phyloP scores from a whole-genome alignment of 2,888 invertebrate genomes.

The Pseudococcus viburni region DNA sequence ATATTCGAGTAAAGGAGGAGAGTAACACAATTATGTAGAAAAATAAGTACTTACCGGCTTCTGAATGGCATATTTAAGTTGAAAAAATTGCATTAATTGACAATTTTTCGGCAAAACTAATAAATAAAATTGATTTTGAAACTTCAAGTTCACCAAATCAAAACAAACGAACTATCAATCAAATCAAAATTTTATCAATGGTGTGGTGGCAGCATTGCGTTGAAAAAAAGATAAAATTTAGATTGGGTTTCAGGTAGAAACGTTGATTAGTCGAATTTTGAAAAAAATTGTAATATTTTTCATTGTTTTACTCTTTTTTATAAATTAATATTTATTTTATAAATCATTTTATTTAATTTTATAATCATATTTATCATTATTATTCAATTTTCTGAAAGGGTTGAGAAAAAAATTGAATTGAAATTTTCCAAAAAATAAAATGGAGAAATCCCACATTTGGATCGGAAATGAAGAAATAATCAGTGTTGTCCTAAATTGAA shows the following conservation, averaged over 20 bases:
- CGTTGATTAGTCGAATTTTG: background rate
- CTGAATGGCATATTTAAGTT: conserved; percentile 62
- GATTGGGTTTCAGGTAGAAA: background rate
- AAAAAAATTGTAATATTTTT: background rate
- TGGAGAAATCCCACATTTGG: background rate
- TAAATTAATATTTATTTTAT: background rate
- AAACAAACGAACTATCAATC: conserved; percentile 16
- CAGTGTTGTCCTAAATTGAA: background rate
- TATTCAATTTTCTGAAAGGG: background rate
- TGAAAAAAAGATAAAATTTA: background rate
- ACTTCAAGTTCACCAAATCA: conserved; percentile 16
- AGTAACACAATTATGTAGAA: background rate
- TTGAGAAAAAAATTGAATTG: background rate
- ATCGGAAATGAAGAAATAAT: background rate
- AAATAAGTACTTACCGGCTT: conserved; percentile 56
- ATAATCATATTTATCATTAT: background rate
- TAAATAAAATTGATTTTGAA: background rate
- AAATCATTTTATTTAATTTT: background rate
- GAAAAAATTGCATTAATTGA: conserved; percentile 24
- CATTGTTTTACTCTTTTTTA: background rate
- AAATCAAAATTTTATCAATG: background rate
- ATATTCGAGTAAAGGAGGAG: background rate
- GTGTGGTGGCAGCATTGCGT: background rate
- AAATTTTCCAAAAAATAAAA: background rate
- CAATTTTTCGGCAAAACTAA: background rate